These are phyloP conservation scores for Leptothorax acervorum DNA, from an alignment of 2,888 invertebrate genomes.

Conservation along the genomic window DNA sequence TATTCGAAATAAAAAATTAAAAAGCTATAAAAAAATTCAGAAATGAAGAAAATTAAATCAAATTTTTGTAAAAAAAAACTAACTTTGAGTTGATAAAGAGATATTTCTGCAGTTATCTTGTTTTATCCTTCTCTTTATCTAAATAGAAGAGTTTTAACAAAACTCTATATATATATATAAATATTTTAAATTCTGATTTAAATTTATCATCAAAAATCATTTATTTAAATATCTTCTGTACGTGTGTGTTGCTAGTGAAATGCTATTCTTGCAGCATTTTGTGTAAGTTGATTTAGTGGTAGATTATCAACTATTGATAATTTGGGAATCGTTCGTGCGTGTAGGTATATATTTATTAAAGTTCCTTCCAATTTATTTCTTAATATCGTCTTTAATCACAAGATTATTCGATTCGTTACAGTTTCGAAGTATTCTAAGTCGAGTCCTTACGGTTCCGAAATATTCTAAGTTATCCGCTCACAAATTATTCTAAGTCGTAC, in stretches of 20 bases:
- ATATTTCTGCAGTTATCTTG: neutral
- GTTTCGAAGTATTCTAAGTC: no score
- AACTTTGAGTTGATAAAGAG: neutral
- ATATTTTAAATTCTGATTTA: neutral
- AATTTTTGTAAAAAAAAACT: neutral
- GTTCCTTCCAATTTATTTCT: no score
- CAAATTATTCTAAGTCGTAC: no score
- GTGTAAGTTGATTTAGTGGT: neutral
- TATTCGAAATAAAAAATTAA: neutral
- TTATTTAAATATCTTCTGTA: conserved; percentile 10
- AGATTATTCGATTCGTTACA: no score
- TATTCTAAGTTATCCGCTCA: no score
- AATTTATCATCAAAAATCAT: neutral
- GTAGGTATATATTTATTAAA: no score
- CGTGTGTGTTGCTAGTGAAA: neutral
- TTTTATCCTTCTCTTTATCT: neutral
- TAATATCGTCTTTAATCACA: no score
- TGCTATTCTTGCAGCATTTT: neutral
- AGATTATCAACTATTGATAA: neutral
- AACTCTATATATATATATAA: neutral
- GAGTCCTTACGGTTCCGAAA: no score
- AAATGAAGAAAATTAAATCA: neutral
- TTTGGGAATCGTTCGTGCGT: no score
- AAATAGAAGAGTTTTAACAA: neutral
- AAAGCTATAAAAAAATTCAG: neutral